A percentile compares a stretch with the other conserved stretches of the same genome.
phyloP scores from a whole-genome alignment of 2,797 vertebrate genomes.

The Triplophysa bombifrons region DNA sequence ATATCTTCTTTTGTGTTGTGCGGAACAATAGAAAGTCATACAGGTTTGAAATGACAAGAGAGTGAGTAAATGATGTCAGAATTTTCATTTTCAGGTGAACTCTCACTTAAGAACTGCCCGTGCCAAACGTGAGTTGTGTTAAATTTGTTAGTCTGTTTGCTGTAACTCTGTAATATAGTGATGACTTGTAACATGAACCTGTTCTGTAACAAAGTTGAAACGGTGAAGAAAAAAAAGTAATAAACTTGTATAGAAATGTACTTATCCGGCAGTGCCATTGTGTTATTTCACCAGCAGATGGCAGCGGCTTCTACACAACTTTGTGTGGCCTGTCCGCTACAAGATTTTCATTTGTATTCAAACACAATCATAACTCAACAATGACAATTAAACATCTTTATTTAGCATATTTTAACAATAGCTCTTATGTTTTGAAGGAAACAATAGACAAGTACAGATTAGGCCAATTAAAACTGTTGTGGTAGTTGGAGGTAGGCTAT shows the following conservation, averaged over 20 bases:
- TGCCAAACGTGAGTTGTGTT: background rate
- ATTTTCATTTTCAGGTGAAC: too few species aligned
- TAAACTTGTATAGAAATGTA: background rate
- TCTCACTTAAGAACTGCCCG: background rate
- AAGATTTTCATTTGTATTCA: background rate
- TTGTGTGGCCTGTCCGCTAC: background rate
- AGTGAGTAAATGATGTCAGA: too few species aligned
- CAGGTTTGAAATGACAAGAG: too few species aligned
- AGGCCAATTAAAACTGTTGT: conserved; percentile 19
- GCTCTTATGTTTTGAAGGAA: background rate
- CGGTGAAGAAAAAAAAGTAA: background rate
- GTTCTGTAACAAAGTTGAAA: conserved; percentile 1
- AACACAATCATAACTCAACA: background rate
- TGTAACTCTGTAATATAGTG: conserved; percentile 52
- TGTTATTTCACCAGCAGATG: conserved; percentile 64
- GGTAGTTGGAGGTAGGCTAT: background rate
- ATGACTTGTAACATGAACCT: background rate
- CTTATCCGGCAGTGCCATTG: background rate
- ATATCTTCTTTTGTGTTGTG: too few species aligned
- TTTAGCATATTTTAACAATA: conserved; percentile 21
- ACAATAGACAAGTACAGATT: conserved; percentile 13
- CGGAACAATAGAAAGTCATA: too few species aligned
- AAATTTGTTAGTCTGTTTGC: background rate
- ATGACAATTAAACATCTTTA: conserved; percentile 29
- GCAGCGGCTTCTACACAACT: conserved; percentile 42